Evolutionary conservation across 2,113 vertebrate species (phyloP), one percentile per base, ranked within the genome.

Genomic region (Strix uralensis): DNA sequence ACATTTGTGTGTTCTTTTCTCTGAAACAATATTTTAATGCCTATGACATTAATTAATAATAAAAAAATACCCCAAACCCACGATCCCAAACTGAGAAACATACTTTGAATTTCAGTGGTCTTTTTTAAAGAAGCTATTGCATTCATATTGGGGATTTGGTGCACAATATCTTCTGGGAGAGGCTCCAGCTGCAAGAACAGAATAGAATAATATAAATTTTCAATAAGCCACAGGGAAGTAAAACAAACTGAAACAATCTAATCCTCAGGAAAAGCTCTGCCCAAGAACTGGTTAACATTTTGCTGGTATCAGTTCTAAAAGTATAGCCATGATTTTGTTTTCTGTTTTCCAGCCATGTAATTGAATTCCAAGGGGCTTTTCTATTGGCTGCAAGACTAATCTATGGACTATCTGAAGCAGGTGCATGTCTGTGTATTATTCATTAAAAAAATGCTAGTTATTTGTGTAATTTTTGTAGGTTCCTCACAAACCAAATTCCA

Each of bases 101-200:
- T 98, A 98, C 98, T 98, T 98, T 98, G 98, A 96, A 98, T 98
- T 98, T 98, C 97, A 96, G 97, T 98, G 93, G 96, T 97, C 97
- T 98, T 98, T 97, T 98, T 98, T 96, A 98, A 98, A 95, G 98
- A 98, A 91, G 97, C 88, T 92, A 98, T 96, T 52, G 98, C 98
- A 92, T 98, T 98, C 95, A 46, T 92, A 73, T 98, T 98, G 62
- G 98, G 98, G 40, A 96, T 97, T 96, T 98, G 98, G 79, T 98
- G 97, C 81, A 97, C 96, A 94, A 96, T 79, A 74, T 98, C 98
- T 97, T 98, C 98, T 0, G 98, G 96, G 87, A 98, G 97, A 29
- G 98, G 97, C 47, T 98, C 98, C 97, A 98, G 97, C 98, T 98
- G 97, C 94, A 98, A 97, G 94, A 96, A 96, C 5, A 97, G 82